These are phyloP conservation scores for Capreolus pygargus DNA, from an alignment of 2,113 vertebrate genomes.

Conservation along the genomic window DNA sequence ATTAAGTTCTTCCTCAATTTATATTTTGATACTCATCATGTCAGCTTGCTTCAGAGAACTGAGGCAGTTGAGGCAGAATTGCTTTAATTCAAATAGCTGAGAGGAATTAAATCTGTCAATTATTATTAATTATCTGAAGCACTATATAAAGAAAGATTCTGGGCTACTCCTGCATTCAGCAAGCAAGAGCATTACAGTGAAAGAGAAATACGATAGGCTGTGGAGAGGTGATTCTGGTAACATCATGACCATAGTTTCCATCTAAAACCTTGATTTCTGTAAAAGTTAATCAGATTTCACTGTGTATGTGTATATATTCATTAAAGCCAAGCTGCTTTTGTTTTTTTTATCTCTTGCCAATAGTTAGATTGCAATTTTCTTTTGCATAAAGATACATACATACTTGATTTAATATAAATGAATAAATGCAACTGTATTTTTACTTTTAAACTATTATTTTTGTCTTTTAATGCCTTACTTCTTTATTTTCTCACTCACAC, in stretches of 20 bases:
- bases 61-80: neutral
- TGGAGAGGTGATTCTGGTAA: neutral
- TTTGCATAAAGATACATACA: neutral
- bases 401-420: neutral
- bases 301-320: neutral
- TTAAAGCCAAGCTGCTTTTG: neutral
- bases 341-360: neutral
- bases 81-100: neutral
- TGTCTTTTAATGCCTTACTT: neutral
- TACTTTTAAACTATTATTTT: neutral
- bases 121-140: neutral
- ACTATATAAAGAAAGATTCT: neutral
- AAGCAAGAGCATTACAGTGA: neutral
- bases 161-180: neutral
- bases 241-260: neutral
- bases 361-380: neutral
- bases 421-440: neutral
- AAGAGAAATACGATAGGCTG: neutral
- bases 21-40: neutral
- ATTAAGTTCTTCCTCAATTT: neutral
- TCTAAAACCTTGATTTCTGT: neutral
- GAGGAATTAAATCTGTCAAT: rapidly evolving
- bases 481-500: neutral
- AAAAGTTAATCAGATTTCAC: neutral
- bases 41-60: neutral